Evolutionary conservation across 2,113 vertebrate species (phyloP), one percentile per base, ranked within the genome.

Genomic region (Archocentrus centrarchus): DNA sequence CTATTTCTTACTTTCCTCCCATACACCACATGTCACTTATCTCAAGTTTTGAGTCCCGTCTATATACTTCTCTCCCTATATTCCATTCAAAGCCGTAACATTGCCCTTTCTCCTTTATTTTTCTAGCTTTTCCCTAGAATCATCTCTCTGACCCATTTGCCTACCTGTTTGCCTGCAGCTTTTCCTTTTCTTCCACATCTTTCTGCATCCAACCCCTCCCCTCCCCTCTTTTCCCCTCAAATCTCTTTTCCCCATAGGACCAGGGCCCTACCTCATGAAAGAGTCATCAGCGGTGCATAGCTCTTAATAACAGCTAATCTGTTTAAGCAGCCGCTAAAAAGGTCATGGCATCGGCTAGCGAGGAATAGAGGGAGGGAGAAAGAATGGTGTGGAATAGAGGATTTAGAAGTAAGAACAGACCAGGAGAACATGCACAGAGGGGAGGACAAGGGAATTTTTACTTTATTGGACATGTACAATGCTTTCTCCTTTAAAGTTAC

Each of bases 231-330:
- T 70, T 76, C 35, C 66, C 63, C 57, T 81, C 61, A 80, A 75
- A 79, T 85, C 81, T 88, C 59, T 81, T 41, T 80, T 47, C 73
- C 84, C 86, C 77, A 14, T 4, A 59, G 77, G 85, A 90, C 83
- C n/a, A 4, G 37, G 80, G 83, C 78, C 88, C 77, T 87, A 93
- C 91, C 93, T 93, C 94, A 93, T 93, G 91, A 94, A 95, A 93
- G 89, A 95, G 93, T 94, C 94, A 94, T 94, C 91, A 93, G 92
- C 55, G n/a, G 88, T 89, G 86, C 89, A 89, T 84, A 82, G 93
- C 91, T 94, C 91, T 93, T 96, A 95, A 95, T 96, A 95, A 94
- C 87, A 95, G 93, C 84, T 95, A 95, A 95, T 96, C 94, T 95
- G 90, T 94, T 95, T 95, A 95, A 94, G 94, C 93, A 94, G 91